Evolutionary conservation across 2,797 vertebrate genomes (phyloP).

Genomic region (Sebastes melanostomus): DNA sequence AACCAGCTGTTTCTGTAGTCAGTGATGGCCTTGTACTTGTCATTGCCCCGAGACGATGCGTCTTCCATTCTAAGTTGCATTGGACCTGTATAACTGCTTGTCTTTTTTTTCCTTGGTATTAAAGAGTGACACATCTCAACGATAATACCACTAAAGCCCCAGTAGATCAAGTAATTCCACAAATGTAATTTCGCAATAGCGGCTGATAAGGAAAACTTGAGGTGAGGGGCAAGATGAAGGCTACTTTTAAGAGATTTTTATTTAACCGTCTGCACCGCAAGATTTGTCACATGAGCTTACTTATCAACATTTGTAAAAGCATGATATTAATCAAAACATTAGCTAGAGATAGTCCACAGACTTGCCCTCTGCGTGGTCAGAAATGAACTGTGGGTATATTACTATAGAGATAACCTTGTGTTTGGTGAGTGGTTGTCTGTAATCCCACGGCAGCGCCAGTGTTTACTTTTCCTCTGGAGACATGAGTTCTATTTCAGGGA

Average conservation of each 20-base stretch:
- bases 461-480: constrained; percentile 78
- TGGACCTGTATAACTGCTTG: neutral
- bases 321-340: neutral
- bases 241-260: neutral
- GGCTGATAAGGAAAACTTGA: neutral
- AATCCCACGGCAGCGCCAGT: constrained; percentile 74
- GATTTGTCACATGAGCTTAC: neutral
- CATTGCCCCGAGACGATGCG: neutral
- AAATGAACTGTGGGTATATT: constrained; percentile 3
- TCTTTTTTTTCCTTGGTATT: neutral
- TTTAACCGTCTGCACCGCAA: neutral
- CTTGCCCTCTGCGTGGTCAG: neutral
- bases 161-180: neutral
- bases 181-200: neutral
- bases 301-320: neutral
- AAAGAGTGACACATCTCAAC: neutral
- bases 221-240: neutral
- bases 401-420: constrained; percentile 18
- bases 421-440: constrained; percentile 20
- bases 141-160: neutral
- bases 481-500: constrained; percentile 77
- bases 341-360: neutral
- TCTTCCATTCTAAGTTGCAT: neutral
- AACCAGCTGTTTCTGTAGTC: neutral
- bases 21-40: neutral